These are phyloP conservation scores for Brachyalestes nurse DNA, from an alignment of 2,797 vertebrate species.

Conservation along the genomic window DNA sequence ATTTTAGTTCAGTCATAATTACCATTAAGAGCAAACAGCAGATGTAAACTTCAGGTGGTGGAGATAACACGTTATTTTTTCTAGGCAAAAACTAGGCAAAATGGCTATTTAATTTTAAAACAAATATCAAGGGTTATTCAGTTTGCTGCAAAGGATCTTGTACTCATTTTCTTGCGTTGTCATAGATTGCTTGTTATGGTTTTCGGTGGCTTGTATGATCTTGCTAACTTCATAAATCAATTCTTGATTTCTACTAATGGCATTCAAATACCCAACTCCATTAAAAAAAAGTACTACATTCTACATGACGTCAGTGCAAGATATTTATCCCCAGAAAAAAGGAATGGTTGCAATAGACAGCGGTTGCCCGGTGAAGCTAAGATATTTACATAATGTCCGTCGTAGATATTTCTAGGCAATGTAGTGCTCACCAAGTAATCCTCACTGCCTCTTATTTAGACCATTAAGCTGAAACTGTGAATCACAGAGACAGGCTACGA, in stretches of 20 bases:
- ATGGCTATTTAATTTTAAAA: neutral
- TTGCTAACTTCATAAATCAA: slow-evolving; percentile 23
- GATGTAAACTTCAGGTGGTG: slow-evolving; percentile 38
- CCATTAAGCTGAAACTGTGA: slow-evolving; percentile 55
- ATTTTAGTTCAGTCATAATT: slow-evolving; percentile 29
- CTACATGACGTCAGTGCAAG: slow-evolving; percentile 48
- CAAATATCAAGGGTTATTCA: neutral
- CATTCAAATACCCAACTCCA: slow-evolving; percentile 21
- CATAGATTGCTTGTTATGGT: neutral
- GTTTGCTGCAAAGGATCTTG: neutral
- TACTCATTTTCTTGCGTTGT: neutral
- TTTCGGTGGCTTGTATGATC: slow-evolving; percentile 15
- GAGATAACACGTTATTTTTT: neutral
- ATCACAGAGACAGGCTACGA: slow-evolving; percentile 64
- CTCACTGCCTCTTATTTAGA: slow-evolving; percentile 64
- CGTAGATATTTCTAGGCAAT: slow-evolving; percentile 45
- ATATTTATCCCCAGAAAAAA: slow-evolving; percentile 11
- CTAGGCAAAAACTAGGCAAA: neutral
- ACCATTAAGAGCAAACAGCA: slow-evolving; percentile 29
- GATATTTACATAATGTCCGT: slow-evolving; percentile 31
- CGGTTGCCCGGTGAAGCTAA: slow-evolving; percentile 21
- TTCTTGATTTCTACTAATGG: slow-evolving; percentile 12
- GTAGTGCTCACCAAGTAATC: slow-evolving; percentile 55
- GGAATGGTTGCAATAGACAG: slow-evolving; percentile 42
- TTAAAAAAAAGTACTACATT: slow-evolving; percentile 47